phyloP scores from a whole-genome alignment of 1,140 invertebrate species.

The Pinna nobilis region DNA sequence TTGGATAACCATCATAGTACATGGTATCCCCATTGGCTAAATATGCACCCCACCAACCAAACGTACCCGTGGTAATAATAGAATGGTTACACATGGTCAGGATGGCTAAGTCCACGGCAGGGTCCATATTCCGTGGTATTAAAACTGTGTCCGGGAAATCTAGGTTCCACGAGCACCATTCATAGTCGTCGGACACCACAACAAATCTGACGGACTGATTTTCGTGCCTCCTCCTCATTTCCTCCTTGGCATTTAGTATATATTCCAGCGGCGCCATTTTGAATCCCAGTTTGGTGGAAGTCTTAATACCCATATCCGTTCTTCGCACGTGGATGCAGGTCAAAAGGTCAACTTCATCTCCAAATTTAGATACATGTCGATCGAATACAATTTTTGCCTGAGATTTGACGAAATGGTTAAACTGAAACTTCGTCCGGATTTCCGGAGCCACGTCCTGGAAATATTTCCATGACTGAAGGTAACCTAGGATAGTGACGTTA shows the following conservation, averaged over 20 bases:
- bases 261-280: slow-evolving; percentile 38
- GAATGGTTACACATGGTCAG: slow-evolving; percentile 57
- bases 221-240: slow-evolving; percentile 35
- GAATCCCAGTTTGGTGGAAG: slow-evolving; percentile 42
- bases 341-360: background rate
- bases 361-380: background rate
- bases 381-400: slow-evolving; percentile 44
- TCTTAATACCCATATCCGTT: slow-evolving; percentile 45
- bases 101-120: slow-evolving; percentile 63
- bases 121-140: slow-evolving; percentile 34
- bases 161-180: slow-evolving; percentile 43
- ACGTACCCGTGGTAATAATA: slow-evolving; percentile 63
- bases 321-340: slow-evolving; percentile 57
- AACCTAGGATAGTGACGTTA: slow-evolving; percentile 42
- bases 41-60: slow-evolving; percentile 67
- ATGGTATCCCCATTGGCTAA: slow-evolving; percentile 59
- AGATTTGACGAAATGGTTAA: slow-evolving; percentile 32
- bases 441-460: no score
- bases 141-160: slow-evolving; percentile 24
- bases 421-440: slow-evolving; percentile 7
- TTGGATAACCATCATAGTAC: slow-evolving; percentile 55
- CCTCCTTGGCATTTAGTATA: slow-evolving; percentile 41
- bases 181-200: slow-evolving; percentile 53
- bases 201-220: slow-evolving; percentile 45
- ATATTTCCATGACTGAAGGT: slow-evolving; percentile 59